These are phyloP conservation scores for Zaprionus ornatus DNA, from an alignment of 1,140 invertebrate genomes.

Conservation along the genomic window DNA sequence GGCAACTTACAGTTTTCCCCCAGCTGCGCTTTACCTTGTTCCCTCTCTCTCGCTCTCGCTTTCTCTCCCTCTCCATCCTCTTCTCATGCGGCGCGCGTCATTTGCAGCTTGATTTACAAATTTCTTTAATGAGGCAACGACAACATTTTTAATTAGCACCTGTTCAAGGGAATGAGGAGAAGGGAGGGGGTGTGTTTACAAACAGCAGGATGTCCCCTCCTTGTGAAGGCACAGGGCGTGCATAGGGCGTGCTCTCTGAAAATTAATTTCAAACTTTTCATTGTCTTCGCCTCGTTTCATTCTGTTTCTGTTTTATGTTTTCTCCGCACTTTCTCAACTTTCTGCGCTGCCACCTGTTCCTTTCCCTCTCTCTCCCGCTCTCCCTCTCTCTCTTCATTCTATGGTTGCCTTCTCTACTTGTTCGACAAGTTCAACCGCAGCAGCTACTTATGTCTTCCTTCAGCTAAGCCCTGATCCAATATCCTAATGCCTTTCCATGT, in stretches of 20 bases:
- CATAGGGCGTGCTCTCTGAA: slow-evolving; percentile 19
- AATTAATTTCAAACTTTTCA: slow-evolving; percentile 67
- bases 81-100: slow-evolving; percentile 47
- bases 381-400: background rate
- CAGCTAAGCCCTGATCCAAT: slow-evolving; percentile 51
- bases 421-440: slow-evolving; percentile 38
- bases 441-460: slow-evolving; percentile 31
- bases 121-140: slow-evolving; percentile 74
- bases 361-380: background rate
- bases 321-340: background rate
- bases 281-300: background rate
- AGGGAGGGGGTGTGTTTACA: background rate
- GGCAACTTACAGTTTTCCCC: background rate
- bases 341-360: slow-evolving; percentile 1
- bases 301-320: slow-evolving; percentile 4
- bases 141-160: slow-evolving; percentile 82
- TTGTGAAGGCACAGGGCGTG: background rate
- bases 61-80: slow-evolving; percentile 2
- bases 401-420: background rate
- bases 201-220: background rate
- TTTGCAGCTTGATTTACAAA: slow-evolving; percentile 74
- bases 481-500: slow-evolving; percentile 55
- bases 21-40: background rate
- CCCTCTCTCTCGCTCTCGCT: background rate
- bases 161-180: slow-evolving; percentile 13